Base-by-base conservation (phyloP, 2,797 vertebrate genomes). In the Sciaenops ocellatus region DNA sequence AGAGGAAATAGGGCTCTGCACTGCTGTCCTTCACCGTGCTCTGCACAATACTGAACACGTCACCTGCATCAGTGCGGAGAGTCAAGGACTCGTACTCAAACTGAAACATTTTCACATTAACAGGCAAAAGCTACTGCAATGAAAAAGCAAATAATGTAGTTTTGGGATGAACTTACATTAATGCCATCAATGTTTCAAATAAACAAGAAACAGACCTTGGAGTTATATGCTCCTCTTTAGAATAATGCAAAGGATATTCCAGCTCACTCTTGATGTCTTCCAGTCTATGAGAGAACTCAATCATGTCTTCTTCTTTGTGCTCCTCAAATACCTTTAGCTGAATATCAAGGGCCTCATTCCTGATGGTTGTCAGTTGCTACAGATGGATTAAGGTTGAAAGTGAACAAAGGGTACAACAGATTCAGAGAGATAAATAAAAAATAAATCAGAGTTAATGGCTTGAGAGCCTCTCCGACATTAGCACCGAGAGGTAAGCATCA, bases 311-410 rank as follows among this genome's bases (percentile, higher is more conserved):
- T 81, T 99, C 98, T 85, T 97, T 98, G 90, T 99, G 97, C 71
- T 99, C 98, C 79, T 96, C 97, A 90, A 99, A 99, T 26, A 99
- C 98, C 93, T 97, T 99, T 28, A 99, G 94, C 90, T 99, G 98
- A 91, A 99, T 99, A 93, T 99, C 97, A 92, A 99, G 94, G 67
- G 96, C 97, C 83, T 99, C 98, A 69, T 97, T 99, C 85, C 94
- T 97, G 91, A 96, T 94, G 83, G 48, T 69, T 42, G 91, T 95
- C 89, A 99, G 92, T 90, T 94, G 94, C 98, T 99, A 80, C 4
- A 77, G 51, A 76, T 48, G 28, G 42, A 84, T 64, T 42, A 20
- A 15, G 16, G 57, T n/a, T 50, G 65, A 69, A 51, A 71, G 76
- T 50, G 30, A 61, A 50, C 28, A 64, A 46, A 71, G 47, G 51